These are phyloP conservation scores for Python bivittatus DNA, from an alignment of 2,113 vertebrate species.

Conservation along the genomic window DNA sequence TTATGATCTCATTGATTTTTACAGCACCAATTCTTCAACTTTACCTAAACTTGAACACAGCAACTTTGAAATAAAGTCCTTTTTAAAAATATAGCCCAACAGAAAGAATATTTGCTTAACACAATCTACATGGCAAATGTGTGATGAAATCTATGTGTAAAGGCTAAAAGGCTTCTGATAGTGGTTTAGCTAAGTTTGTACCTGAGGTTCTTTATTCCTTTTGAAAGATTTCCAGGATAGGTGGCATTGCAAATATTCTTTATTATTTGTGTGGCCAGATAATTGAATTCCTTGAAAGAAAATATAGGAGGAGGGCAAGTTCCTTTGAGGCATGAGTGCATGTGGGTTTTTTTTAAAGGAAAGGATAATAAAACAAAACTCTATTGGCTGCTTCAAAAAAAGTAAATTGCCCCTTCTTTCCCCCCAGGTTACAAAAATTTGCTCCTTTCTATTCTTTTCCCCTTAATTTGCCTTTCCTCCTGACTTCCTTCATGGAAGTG, in stretches of 20 bases:
- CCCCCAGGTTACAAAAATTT: neutral
- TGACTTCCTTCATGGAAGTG: neutral
- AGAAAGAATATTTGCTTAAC: neutral
- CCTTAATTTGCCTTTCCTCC: neutral
- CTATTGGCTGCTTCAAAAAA: neutral
- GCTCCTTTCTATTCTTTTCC: neutral
- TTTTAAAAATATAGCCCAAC: neutral
- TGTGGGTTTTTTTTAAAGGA: neutral
- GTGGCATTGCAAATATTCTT: neutral
- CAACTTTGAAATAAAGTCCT: neutral
- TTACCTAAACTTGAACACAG: constrained; percentile 36
- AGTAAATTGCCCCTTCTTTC: neutral
- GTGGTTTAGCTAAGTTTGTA: neutral
- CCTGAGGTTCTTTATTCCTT: neutral
- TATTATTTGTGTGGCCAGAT: neutral
- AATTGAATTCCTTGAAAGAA: neutral
- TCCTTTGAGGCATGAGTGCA: neutral
- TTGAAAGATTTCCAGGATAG: neutral
- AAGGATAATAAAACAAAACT: neutral
- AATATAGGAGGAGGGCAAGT: neutral
- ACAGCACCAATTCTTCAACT: constrained; percentile 34
- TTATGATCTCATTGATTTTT: constrained; percentile 47
- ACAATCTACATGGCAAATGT: neutral
- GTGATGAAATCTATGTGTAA: neutral
- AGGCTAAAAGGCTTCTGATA: neutral